Evolutionary conservation across 1,140 invertebrate genomes (phyloP).

Genomic region (Caerostris extrusa): DNA sequence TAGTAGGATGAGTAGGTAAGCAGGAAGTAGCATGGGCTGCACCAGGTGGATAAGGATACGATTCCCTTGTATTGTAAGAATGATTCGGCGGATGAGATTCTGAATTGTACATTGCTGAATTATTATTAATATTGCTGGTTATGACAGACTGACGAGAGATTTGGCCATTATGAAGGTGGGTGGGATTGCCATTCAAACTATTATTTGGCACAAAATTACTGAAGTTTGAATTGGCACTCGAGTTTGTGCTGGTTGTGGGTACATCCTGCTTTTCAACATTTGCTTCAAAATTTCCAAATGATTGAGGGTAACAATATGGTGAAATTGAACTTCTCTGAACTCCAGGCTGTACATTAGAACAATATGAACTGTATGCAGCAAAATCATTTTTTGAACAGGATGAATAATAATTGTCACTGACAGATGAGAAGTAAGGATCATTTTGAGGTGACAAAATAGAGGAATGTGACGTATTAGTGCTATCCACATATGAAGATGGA

Average conservation of each 20-base stretch:
- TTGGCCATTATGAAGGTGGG: constrained; percentile 74
- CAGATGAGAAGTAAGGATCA: constrained; percentile 77
- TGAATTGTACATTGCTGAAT: constrained; percentile 51
- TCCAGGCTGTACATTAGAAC: constrained; percentile 67
- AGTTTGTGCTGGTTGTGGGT: constrained; percentile 57
- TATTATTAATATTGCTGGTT: constrained; percentile 72
- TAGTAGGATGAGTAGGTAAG: constrained; percentile 25
- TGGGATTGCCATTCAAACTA: constrained; percentile 66
- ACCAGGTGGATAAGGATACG: constrained; percentile 70
- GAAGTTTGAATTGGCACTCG: constrained; percentile 74
- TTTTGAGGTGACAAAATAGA: constrained; percentile 69
- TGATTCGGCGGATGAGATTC: constrained; percentile 67
- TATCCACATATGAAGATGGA: constrained; percentile 74
- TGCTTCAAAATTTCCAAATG: constrained; percentile 68
- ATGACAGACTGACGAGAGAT: constrained; percentile 74
- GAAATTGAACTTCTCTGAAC: constrained; percentile 74
- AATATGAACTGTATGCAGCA: constrained; percentile 74
- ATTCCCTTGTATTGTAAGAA: constrained; percentile 67
- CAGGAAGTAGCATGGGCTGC: constrained; percentile 60
- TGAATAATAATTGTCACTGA: constrained; percentile 76
- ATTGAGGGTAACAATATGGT: constrained; percentile 75
- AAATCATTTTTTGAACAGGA: constrained; percentile 76
- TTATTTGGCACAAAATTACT: constrained; percentile 77
- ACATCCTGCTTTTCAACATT: constrained; percentile 50
- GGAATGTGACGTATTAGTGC: constrained; percentile 69